Percentiles rank a stretch among this genome's conserved stretches.
phyloP scores from a whole-genome alignment of 2,797 vertebrate genomes.

The Enteromius fasciolatus region DNA sequence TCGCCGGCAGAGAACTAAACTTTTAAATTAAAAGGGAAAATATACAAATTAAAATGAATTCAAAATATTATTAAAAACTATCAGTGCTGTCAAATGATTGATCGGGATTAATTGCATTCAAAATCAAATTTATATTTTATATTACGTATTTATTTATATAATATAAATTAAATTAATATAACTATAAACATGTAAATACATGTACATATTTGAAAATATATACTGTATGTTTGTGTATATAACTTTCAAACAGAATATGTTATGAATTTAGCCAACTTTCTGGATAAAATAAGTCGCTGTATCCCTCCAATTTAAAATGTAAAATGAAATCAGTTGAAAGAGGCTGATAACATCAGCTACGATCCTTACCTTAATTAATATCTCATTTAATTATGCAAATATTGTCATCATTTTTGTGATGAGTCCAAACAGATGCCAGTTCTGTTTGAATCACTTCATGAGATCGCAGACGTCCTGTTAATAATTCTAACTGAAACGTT shows the following conservation, averaged over 20 bases:
- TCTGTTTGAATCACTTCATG: not conserved
- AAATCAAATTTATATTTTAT: no score
- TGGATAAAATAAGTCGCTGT: not conserved
- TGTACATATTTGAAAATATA: no score
- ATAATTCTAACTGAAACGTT: not conserved
- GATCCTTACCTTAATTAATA: slow-evolving; percentile 1
- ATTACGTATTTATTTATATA: no score
- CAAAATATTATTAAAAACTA: not conserved
- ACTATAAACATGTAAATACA: no score
- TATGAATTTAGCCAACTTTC: not conserved
- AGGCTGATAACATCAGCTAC: not conserved
- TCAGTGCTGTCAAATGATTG: not conserved
- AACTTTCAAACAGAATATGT: not conserved
- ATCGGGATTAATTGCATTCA: no score
- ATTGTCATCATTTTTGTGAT: not conserved
- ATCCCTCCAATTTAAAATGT: not conserved
- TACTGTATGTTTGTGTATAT: no score
- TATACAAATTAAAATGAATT: not conserved
- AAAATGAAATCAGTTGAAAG: not conserved
- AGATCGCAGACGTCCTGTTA: not conserved
- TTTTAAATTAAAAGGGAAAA: not conserved
- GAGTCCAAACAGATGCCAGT: not conserved
- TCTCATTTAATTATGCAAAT: not conserved
- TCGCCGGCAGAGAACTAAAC: not conserved
- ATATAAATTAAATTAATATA: no score